These are phyloP conservation scores for Pherbina coryleti DNA, from an alignment of 2,888 invertebrate genomes.

Conservation along the genomic window DNA sequence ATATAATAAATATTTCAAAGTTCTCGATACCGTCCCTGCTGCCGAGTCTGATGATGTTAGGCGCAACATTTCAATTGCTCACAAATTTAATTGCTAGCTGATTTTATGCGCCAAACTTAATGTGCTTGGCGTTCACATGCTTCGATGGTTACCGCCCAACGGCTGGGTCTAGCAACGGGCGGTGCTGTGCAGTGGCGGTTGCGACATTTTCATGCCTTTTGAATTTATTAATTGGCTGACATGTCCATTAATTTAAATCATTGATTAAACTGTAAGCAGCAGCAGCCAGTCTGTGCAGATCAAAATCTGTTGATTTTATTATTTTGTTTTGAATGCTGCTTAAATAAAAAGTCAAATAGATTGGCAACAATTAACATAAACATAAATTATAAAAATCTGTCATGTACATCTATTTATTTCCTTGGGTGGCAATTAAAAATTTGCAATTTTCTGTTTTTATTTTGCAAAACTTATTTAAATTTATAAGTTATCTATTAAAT, in stretches of 20 bases:
- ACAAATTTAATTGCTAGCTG: constrained; percentile 45
- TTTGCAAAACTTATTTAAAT: neutral
- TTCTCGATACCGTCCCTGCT: neutral
- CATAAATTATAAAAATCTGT: constrained; percentile 32
- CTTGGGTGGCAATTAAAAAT: constrained; percentile 18
- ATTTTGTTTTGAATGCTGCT: neutral
- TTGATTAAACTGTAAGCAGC: constrained; percentile 56
- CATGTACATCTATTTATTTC: constrained; percentile 15
- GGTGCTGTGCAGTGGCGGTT: neutral
- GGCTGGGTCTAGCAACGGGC: constrained; percentile 16
- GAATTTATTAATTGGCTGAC: constrained; percentile 70
- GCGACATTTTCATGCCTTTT: constrained; percentile 62
- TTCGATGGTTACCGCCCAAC: constrained; percentile 3
- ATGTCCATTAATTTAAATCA: constrained; percentile 68
- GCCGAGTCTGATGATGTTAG: neutral
- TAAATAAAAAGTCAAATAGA: constrained; percentile 13
- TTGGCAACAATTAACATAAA: constrained; percentile 30
- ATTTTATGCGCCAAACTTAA: constrained; percentile 54
- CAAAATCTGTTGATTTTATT: neutral
- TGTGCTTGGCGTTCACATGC: constrained; percentile 28
- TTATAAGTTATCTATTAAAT: neutral
- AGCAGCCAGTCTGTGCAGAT: constrained; percentile 1
- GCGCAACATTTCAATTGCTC: constrained; percentile 34
- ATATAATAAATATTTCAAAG: neutral
- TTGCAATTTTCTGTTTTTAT: neutral